phyloP scores from a whole-genome alignment of 2,888 invertebrate genomes.

The Gerosis bhagava region DNA sequence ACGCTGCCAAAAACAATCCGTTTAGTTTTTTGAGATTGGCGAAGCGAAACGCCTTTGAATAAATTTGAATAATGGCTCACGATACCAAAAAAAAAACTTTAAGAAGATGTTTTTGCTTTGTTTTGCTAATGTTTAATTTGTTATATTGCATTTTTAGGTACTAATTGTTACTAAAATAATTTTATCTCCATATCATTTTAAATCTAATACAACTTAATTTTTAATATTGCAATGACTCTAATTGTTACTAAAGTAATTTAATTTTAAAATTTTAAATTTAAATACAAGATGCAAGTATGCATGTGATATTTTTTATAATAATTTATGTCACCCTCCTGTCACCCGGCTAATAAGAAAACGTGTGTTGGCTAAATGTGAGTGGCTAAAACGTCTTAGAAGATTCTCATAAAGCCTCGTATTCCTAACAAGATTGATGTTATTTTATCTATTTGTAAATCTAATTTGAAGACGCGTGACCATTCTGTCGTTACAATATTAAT shows the following conservation, averaged over 20 bases:
- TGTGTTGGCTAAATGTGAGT: neutral
- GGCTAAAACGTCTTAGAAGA: neutral
- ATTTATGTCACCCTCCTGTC: no score
- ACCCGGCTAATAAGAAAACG: neutral
- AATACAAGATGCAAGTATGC: no score
- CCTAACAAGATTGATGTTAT: neutral
- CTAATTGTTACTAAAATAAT: no score
- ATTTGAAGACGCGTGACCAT: conserved; percentile 1
- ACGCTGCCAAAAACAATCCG: conserved; percentile 1
- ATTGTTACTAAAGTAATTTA: no score
- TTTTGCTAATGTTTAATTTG: no score
- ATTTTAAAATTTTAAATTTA: no score
- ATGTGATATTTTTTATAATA: no score
- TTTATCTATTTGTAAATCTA: neutral
- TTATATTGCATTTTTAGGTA: no score
- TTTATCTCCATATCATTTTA: no score
- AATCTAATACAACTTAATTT: no score
- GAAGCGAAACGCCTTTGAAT: conserved; percentile 45
- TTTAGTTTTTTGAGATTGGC: conserved; percentile 16
- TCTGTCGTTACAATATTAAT: neutral
- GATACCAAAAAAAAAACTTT: conserved; percentile 25
- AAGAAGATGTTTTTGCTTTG: conserved; percentile 24
- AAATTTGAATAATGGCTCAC: conserved; percentile 50
- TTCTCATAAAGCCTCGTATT: neutral
- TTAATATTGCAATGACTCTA: no score